These are phyloP conservation scores for Melanotus villosus DNA, from an alignment of 2,888 invertebrate genomes.

Conservation along the genomic window DNA sequence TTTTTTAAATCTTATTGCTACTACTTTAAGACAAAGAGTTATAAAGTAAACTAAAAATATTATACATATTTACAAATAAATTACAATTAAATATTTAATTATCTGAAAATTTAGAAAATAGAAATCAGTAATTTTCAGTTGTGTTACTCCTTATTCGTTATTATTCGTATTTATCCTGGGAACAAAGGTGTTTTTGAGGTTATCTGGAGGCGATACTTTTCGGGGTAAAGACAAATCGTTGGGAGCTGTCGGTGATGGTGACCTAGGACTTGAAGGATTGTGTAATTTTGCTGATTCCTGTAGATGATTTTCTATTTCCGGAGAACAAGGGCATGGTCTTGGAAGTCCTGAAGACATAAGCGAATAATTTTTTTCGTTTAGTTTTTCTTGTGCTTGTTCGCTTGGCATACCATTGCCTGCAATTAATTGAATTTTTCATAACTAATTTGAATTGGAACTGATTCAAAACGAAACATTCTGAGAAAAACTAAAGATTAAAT, in stretches of 20 bases:
- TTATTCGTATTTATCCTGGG: constrained; percentile 32
- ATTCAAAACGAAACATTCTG: too few relatives aligned
- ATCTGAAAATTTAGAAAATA: neutral
- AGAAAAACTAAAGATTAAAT: too few relatives aligned
- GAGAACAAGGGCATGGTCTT: constrained; percentile 63
- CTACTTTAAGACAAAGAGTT: neutral
- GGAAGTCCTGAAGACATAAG: constrained; percentile 57
- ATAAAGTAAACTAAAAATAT: neutral
- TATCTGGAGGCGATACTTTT: constrained; percentile 40
- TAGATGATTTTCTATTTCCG: constrained; percentile 59
- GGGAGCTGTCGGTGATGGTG: constrained; percentile 64
- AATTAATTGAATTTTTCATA: too few relatives aligned
- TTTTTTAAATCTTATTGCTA: neutral
- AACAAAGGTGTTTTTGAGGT: constrained; percentile 25
- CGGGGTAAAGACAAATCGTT: constrained; percentile 63
- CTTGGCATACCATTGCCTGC: constrained; percentile 41
- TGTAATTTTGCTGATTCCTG: constrained; percentile 58
- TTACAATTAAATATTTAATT: neutral
- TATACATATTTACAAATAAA: constrained; percentile 1
- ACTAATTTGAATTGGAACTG: too few relatives aligned
- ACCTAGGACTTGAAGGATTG: constrained; percentile 53
- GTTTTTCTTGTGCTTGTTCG: constrained; percentile 51
- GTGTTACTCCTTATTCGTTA: constrained; percentile 28
- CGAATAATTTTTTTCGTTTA: constrained; percentile 55
- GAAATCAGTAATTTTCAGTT: neutral